Percentiles rank a stretch among this genome's conserved stretches.
Evolutionary conservation across 2,797 vertebrate genomes (phyloP).

Genomic region (Lithobates sylvaticus): DNA sequence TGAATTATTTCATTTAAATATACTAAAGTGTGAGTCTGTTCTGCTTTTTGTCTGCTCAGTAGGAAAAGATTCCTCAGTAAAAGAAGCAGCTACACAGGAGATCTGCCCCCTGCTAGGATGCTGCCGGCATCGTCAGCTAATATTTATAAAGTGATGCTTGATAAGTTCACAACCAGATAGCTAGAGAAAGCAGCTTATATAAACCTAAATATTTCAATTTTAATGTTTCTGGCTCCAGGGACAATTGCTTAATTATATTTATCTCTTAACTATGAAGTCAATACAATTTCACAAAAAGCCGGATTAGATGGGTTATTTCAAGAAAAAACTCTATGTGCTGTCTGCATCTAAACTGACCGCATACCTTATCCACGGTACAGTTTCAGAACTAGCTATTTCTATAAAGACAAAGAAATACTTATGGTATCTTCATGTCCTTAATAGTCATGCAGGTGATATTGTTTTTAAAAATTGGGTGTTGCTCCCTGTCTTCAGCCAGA

Average conservation of each 20-base stretch:
- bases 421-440: neutral
- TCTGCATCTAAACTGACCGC: neutral
- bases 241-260: neutral
- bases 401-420: neutral
- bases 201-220: neutral
- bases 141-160: slow-evolving; percentile 35
- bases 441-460: too few relatives aligned
- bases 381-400: neutral
- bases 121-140: slow-evolving; percentile 34
- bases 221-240: neutral
- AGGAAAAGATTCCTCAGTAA: slow-evolving; percentile 19
- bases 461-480: too few relatives aligned
- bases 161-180: slow-evolving; percentile 30
- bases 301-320: neutral
- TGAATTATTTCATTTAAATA: slow-evolving; percentile 24
- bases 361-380: too few relatives aligned
- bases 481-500: too few relatives aligned
- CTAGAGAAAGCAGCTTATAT: neutral
- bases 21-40: slow-evolving; percentile 33
- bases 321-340: neutral
- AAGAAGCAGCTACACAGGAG: slow-evolving; percentile 4
- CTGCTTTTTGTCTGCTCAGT: slow-evolving; percentile 2
- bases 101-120: slow-evolving; percentile 43
- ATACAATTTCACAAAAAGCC: neutral
- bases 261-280: neutral